These are phyloP conservation scores for Leptopilina myrica DNA, from an alignment of 2,888 invertebrate species.

Conservation along the genomic window DNA sequence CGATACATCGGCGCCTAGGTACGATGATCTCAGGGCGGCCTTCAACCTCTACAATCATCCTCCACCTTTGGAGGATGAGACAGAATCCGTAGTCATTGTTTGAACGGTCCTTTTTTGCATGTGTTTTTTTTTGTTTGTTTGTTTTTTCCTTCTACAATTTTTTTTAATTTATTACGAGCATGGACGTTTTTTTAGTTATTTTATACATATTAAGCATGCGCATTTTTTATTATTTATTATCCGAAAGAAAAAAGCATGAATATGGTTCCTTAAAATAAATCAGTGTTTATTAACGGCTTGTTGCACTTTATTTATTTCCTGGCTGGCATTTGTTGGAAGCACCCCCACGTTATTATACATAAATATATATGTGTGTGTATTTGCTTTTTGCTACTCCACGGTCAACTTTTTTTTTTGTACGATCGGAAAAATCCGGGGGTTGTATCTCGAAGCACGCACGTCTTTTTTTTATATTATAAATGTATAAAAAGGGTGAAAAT, in stretches of 20 bases:
- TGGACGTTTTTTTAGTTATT: slow-evolving; percentile 62
- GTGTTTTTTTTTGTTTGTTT: slow-evolving; percentile 46
- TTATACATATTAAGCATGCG: slow-evolving; percentile 65
- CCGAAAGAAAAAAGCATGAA: slow-evolving; percentile 68
- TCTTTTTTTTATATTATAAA: background rate
- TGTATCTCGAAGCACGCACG: slow-evolving; percentile 13
- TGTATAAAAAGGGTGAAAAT: slow-evolving; percentile 8
- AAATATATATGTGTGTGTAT: too few relatives aligned
- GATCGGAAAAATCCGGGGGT: slow-evolving; percentile 28
- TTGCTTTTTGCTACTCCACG: slow-evolving; percentile 62
- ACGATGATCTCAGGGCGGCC: slow-evolving; percentile 76
- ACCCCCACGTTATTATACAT: slow-evolving; percentile 53
- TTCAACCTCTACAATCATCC: slow-evolving; percentile 72
- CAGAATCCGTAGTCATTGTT: slow-evolving; percentile 76
- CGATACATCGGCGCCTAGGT: slow-evolving; percentile 72
- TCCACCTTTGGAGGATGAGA: slow-evolving; percentile 74
- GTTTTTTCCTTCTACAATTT: too few relatives aligned
- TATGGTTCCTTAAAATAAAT: slow-evolving; percentile 72
- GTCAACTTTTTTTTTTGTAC: slow-evolving; percentile 26
- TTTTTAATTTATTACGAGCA: slow-evolving; percentile 72
- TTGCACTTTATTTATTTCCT: slow-evolving; percentile 72
- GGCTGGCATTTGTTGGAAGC: slow-evolving; percentile 57
- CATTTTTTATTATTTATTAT: slow-evolving; percentile 69
- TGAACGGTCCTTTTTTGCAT: slow-evolving; percentile 58
- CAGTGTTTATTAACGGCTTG: slow-evolving; percentile 73